Evolutionary conservation across 2,113 vertebrate species (phyloP).

Genomic region (Carlito syrichta): DNA sequence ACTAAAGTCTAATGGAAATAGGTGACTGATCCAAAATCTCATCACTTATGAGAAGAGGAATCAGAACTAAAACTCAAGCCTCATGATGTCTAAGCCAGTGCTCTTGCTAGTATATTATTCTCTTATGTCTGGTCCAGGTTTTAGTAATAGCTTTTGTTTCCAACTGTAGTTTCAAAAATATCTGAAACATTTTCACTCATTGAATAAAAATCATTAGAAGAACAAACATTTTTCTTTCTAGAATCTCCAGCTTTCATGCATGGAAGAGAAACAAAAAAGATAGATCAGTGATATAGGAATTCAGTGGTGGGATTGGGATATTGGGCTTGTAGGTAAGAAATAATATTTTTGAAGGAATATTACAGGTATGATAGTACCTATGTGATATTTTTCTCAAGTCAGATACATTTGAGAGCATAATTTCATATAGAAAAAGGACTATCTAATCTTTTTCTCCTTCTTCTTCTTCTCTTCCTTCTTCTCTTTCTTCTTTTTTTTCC

Average conservation of each 20-base stretch:
- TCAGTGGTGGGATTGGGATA: background rate
- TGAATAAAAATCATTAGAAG: background rate
- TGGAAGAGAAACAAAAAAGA: background rate
- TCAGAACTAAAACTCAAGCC: background rate
- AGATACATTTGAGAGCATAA: background rate
- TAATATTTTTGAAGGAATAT: background rate
- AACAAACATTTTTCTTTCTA: background rate
- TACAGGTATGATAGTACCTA: background rate
- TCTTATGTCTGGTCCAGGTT: background rate
- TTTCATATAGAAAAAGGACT: background rate
- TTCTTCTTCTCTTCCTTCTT: background rate
- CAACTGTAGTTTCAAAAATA: background rate
- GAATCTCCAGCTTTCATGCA: background rate
- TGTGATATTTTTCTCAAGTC: background rate
- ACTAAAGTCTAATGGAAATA: background rate
- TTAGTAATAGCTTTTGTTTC: background rate
- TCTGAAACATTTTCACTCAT: background rate
- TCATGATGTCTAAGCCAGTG: background rate
- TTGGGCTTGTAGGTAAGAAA: background rate
- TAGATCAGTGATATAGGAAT: background rate
- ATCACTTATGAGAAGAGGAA: background rate
- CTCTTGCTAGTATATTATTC: background rate
- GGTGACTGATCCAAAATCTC: background rate
- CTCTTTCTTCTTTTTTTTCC: background rate
- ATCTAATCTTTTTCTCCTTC: background rate